Evolutionary conservation across 2,888 invertebrate genomes (phyloP).

Genomic region (Phaedon cochleariae): DNA sequence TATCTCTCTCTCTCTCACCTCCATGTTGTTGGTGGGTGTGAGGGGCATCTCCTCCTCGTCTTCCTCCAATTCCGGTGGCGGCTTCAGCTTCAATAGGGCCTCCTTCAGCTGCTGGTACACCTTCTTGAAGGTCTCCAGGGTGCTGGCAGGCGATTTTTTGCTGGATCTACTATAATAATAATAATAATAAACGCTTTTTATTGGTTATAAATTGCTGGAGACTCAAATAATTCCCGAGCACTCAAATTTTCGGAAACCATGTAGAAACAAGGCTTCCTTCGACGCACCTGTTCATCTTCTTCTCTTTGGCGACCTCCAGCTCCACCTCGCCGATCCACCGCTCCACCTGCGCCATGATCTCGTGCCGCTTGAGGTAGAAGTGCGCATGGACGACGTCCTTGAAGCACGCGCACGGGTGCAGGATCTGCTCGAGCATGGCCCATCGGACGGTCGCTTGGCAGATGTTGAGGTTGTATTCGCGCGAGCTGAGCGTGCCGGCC

Average conservation of each 20-base stretch:
- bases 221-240: no score
- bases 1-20: no score
- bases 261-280: no score
- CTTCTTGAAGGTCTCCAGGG: conserved; percentile 59
- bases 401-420: conserved; percentile 90
- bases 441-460: conserved; percentile 94
- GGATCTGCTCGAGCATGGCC: conserved; percentile 95
- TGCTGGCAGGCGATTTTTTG: conserved; percentile 57
- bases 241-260: no score
- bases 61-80: conserved; percentile 70
- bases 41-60: conserved; percentile 50
- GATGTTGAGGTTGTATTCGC: conserved; percentile 95
- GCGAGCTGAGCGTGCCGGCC: conserved; percentile 86
- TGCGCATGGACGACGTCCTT: conserved; percentile 93
- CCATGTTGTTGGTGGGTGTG: conserved; percentile 49
- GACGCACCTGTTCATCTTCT: conserved; percentile 71
- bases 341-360: conserved; percentile 88
- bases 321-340: conserved; percentile 91
- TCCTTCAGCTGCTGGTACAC: conserved; percentile 75
- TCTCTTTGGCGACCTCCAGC: conserved; percentile 72
- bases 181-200: no score
- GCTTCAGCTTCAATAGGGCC: conserved; percentile 83
- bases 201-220: no score
- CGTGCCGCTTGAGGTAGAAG: conserved; percentile 93
- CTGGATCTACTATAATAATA: no score